phyloP scores from a whole-genome alignment of 2,797 vertebrate species.

The Distichodus sexfasciatus region DNA sequence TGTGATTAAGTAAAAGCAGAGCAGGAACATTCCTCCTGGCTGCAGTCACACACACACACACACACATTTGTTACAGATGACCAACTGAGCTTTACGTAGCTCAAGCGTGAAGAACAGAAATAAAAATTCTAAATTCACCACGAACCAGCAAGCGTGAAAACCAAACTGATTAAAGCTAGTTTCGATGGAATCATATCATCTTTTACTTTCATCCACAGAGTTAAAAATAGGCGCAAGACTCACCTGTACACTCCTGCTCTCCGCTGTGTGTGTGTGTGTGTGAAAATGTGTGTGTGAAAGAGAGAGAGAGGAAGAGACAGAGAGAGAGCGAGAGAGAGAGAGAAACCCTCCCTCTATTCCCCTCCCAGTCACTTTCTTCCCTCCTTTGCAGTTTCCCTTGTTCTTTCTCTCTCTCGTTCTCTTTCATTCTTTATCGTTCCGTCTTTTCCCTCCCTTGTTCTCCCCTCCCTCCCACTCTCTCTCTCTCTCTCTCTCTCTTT shows the following conservation, averaged over 20 bases:
- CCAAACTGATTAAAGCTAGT: too few relatives aligned
- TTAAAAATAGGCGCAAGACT: conserved; percentile 33
- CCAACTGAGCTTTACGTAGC: too few relatives aligned
- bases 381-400: too few relatives aligned
- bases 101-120: too few relatives aligned
- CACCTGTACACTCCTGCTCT: conserved; percentile 48
- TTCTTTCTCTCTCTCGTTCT: neutral
- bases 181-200: neutral
- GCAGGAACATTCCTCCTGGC: neutral
- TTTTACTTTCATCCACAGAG: neutral
- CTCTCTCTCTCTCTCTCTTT: neutral
- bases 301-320: conserved; percentile 59
- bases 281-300: conserved; percentile 20
- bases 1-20: neutral
- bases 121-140: too few relatives aligned
- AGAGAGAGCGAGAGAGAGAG: too few relatives aligned
- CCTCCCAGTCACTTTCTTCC: too few relatives aligned
- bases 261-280: conserved; percentile 7
- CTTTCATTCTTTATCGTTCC: neutral
- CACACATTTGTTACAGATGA: neutral
- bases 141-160: too few relatives aligned
- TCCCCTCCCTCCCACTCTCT: conserved; percentile 2
- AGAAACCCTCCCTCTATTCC: conserved; percentile 52
- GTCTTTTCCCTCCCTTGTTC: neutral
- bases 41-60: neutral